These are phyloP conservation scores for Heterodera filipjevi DNA, from an alignment of 2,888 invertebrate genomes.

Conservation along the genomic window DNA sequence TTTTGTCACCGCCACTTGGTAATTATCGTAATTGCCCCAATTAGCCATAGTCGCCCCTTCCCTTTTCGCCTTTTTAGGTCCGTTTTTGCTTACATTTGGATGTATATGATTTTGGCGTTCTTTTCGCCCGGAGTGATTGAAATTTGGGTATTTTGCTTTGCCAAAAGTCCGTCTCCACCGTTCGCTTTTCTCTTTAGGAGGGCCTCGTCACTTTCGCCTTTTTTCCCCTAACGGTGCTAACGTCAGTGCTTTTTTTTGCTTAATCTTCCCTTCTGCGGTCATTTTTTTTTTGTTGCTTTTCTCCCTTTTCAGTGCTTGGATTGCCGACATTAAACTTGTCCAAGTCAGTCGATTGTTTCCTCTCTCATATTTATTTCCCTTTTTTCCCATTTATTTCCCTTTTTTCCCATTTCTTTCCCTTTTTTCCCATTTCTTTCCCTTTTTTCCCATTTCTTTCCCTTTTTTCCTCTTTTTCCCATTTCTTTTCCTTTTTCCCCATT, in stretches of 20 bases:
- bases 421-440: background rate
- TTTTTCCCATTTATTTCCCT: background rate
- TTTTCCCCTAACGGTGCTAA: slow-evolving; percentile 92
- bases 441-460: background rate
- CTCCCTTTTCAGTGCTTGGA: slow-evolving; percentile 74
- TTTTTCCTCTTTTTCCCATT: too few species aligned
- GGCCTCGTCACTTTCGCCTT: slow-evolving; percentile 90
- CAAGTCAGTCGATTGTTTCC: slow-evolving; percentile 45
- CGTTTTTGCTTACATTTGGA: slow-evolving; percentile 93
- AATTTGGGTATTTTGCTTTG: slow-evolving; percentile 75
- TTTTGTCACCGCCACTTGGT: slow-evolving; percentile 95
- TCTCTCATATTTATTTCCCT: background rate
- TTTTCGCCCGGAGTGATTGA: slow-evolving; percentile 71
- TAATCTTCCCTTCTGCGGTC: too few species aligned
- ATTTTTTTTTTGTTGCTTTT: background rate
- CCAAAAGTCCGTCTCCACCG: background rate
- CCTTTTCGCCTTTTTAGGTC: slow-evolving; percentile 41
- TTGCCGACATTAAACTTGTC: slow-evolving; percentile 79
- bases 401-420: background rate
- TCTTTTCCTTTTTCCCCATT: background rate
- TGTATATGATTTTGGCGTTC: slow-evolving; percentile 88
- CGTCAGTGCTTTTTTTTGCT: slow-evolving; percentile 65
- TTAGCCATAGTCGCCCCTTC: background rate
- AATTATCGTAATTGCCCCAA: background rate
- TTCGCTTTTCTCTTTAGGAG: slow-evolving; percentile 69